Conservation (phyloP, 2,888 invertebrate species). For the Bombyx huttoni region DNA sequence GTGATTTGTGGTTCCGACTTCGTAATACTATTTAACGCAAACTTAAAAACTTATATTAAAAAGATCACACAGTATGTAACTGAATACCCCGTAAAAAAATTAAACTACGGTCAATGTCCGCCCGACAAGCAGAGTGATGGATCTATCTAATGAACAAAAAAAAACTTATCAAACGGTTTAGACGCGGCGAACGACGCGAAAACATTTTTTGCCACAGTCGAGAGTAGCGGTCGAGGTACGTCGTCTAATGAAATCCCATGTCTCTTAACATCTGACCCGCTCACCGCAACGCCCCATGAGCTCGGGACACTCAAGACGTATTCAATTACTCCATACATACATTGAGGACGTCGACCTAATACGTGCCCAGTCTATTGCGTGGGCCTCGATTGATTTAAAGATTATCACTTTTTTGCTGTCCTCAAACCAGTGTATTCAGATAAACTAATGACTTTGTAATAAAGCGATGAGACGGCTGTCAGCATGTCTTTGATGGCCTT, state of each 20-base stretch:
- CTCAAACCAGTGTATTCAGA: background rate
- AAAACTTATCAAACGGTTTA: conserved; percentile 41
- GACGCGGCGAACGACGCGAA: conserved; percentile 47
- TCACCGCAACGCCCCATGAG: conserved; percentile 30
- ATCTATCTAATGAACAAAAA: conserved; percentile 57
- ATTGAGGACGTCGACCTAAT: conserved; percentile 39
- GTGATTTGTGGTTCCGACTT: background rate
- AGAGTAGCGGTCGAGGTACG: conserved; percentile 36
- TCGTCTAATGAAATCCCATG: conserved; percentile 40
- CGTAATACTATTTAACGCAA: background rate
- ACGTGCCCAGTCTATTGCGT: conserved; percentile 23
- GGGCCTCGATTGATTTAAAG: conserved; percentile 10
- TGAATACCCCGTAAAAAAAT: conserved; percentile 46
- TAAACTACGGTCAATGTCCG: conserved; percentile 59
- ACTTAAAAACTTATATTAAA: conserved; percentile 3
- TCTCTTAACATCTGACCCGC: conserved; percentile 32
- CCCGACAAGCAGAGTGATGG: conserved; percentile 45
- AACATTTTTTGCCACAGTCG: conserved; percentile 41
- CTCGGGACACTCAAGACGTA: conserved; percentile 36
- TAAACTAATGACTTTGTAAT: conserved; percentile 3
- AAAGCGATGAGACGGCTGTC: background rate
- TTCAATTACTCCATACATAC: conserved; percentile 31
- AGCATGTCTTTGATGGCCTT: background rate
- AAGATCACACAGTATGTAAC: conserved; percentile 26
- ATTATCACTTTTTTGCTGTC: conserved; percentile 10